phyloP scores from a whole-genome alignment of 2,113 vertebrate species.

The Anser brachyrhynchus region DNA sequence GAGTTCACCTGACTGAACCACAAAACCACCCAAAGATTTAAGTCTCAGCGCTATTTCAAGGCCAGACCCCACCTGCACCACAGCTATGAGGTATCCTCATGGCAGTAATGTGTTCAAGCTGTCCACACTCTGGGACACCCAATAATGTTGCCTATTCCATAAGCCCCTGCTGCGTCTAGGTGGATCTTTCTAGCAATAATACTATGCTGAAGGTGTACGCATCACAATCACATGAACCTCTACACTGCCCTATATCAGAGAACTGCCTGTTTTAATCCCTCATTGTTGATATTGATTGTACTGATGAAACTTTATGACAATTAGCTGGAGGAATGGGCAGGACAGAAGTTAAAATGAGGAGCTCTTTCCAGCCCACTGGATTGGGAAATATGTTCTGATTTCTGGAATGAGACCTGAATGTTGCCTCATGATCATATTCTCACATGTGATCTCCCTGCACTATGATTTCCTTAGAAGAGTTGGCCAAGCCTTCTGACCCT shows the following conservation, averaged over 20 bases:
- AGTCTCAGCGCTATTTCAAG: background rate
- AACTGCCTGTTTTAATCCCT: background rate
- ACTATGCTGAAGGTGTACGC: too few species aligned
- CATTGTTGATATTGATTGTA: background rate
- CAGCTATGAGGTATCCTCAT: background rate
- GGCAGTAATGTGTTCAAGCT: background rate
- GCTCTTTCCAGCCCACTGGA: background rate
- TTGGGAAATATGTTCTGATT: background rate
- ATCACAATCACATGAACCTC: background rate
- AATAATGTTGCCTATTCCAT: background rate
- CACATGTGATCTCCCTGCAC: background rate
- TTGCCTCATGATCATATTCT: background rate
- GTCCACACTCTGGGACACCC: background rate
- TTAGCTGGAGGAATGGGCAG: background rate
- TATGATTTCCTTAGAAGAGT: background rate
- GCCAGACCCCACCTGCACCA: background rate
- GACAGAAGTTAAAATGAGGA: background rate
- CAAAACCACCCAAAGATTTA: background rate
- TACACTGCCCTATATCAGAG: background rate
- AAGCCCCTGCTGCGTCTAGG: background rate
- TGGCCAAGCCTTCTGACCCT: background rate
- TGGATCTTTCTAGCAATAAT: background rate
- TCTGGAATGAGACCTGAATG: background rate
- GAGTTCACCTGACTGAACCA: background rate
- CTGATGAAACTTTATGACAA: background rate